Conservation (phyloP, 2,888 invertebrate species). For the Tortricodes alternella region DNA sequence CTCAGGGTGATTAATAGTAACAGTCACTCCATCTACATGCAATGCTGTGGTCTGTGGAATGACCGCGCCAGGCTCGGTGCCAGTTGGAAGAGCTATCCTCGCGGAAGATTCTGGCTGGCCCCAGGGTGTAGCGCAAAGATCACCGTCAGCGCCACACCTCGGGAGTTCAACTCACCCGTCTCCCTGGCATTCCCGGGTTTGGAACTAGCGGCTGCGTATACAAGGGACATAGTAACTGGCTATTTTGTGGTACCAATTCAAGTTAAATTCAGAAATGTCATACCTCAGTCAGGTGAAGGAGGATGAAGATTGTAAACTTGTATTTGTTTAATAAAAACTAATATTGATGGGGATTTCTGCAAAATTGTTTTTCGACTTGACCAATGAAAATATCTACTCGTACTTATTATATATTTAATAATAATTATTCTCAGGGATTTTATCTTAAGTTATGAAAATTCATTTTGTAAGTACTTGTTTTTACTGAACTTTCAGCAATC, state of each 20-base stretch:
- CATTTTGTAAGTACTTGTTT: no score
- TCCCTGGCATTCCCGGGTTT: slow-evolving; percentile 43
- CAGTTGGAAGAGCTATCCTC: slow-evolving; percentile 57
- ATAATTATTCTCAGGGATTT: no score
- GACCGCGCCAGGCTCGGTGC: slow-evolving; percentile 55
- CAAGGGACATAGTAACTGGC: slow-evolving; percentile 56
- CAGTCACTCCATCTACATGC: slow-evolving; percentile 52
- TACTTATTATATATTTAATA: no score
- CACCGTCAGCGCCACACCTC: slow-evolving; percentile 51
- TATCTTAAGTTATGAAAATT: no score
- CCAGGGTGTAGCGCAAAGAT: slow-evolving; percentile 55
- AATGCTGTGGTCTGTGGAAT: slow-evolving; percentile 58
- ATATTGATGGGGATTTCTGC: no score
- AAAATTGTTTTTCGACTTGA: no score
- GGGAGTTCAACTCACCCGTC: slow-evolving; percentile 41
- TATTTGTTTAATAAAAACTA: no score
- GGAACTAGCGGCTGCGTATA: slow-evolving; percentile 58
- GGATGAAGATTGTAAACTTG: not conserved
- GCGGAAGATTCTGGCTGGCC: slow-evolving; percentile 55
- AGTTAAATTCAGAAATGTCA: slow-evolving; percentile 54
- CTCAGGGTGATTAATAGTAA: slow-evolving; percentile 56
- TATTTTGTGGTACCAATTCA: slow-evolving; percentile 58
- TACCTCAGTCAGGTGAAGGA: slow-evolving; percentile 17
- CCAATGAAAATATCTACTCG: no score
- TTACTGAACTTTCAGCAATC: no score